Base-by-base conservation (phyloP, 2,797 vertebrate species). In the Mico argentatus region DNA sequence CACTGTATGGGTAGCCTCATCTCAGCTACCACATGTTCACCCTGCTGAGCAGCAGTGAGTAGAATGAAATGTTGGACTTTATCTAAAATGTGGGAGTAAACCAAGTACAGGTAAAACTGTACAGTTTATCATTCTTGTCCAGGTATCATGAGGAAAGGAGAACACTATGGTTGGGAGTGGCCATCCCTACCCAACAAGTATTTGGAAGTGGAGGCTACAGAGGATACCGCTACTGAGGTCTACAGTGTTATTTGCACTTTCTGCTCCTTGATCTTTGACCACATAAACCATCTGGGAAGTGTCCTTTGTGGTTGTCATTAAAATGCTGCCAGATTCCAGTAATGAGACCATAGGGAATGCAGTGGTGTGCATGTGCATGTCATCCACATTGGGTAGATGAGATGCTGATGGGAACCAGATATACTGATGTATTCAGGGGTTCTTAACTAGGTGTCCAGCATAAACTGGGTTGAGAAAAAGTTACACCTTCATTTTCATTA, bases 41-140 rank as follows among this genome's bases (percentile, higher is more conserved):
- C 5, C 5, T 80, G 19, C 5, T 73, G 67, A 88, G 57, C 72
- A 85, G 27, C 17, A 81, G 36, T 27, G 67, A 76, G 12, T 61
- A 84, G 52, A 90, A 94, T 7, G 75, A 46, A 84, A 95, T 92
- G n/a, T 19, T 52, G 67, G 19, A 88, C 48, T 91, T 75, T 7
- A 93, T 70, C 33, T 95, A 87, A 95, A 92, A 52, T 39, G 44
- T 33, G 64, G 80, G 52, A 92, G 82, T 36, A 91, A 93, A 89
- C 27, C 52, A 82, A 94, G 22, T 24, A 9, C 5, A 83, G 7
- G n/a, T 44, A 41, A 90, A 93, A 33, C 5, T 19, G 27, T 19
- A 39, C 48, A 61, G 59, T 26, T 67, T 89, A 27, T 33, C 14
- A 48, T 80, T 93, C 76, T 93, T 50, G 36, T 12, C 14, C 22